Evolutionary conservation across 92 coral and sea anemone genomes (phyloP), one percentile per base, ranked within the genome.

Genomic region (Epizoanthus stellaris): DNA sequence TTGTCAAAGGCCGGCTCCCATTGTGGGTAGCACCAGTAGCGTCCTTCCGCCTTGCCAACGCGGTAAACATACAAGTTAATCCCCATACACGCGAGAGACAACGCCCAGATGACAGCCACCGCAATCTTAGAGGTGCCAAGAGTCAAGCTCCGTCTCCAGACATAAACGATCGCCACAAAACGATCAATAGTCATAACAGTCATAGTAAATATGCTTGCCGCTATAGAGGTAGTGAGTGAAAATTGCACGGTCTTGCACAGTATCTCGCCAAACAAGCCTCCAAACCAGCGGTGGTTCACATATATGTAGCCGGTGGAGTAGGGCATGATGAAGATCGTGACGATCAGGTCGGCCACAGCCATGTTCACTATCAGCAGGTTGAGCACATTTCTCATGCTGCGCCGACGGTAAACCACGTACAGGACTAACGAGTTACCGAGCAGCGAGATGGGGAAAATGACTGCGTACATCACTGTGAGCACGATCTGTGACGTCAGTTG

Each of bases 381-480:
- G 25, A 94, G 75, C 34, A 86, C 98, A 73, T 89, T 94, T 11
- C 98, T 87, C 85, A 94, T 87, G 85, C 89, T 94, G 47, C 85
- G 95, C 21, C 92, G 94, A n/a, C 90, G 75, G 88, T 92, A 94
- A 43, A 94, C 98, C 64, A 92, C 98, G 73, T 74, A 92, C 77
- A 94, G 74, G 14, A 94, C 98, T n/a, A 94, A 89, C 52, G 89
- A 87, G 92, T 94, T 94, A 6, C 98, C 98, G 20, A 94, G 91
- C 53, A 94, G 88, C 38, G 98, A 89, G 2, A 94, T 54, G 53
- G 98, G 98, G 73, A 94, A 94, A 58, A 94, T 76, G 80, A 94
- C n/a, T 6, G 89, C 87, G 66, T 94, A 94, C 61, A 91, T 70
- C 30, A 88, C 54, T 8, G 92, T 90, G 23, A 94, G 82, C 47